Evolutionary conservation across 2,888 invertebrate species (phyloP), one percentile per base, ranked within the genome.

Genomic region (Adelphocoris suturalis): DNA sequence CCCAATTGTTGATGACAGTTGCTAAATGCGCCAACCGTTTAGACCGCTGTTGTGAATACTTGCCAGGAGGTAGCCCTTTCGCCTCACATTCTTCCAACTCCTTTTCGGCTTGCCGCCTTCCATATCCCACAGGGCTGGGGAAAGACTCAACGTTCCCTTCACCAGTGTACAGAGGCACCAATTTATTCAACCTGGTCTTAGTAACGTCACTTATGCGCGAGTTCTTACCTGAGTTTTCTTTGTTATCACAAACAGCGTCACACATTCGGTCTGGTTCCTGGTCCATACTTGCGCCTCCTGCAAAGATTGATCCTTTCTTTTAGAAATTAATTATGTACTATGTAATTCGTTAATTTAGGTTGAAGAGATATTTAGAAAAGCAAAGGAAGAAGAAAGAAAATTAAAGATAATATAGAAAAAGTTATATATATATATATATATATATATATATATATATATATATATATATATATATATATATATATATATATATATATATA

Each of bases 1-100:
- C 98, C 97, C 98, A 98, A 92, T 96, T 96, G 92, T 97, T 98
- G 84, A 98, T 98, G 90, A 96, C 95, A 90, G 96, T 95, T 0
- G 98, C 98, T 28, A 98, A 94, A 0, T 96, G 96, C 0, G 97
- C 97, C 27, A 98, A 94, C 92, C 97, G 94, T 0, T 95, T 95
- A 47, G 95, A 94, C 92, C 92, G 76, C 27, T 81, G 47, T 23
- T 57, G 46, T 1, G 89, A 89, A 47, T 82, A 82, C 46, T 82
- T 89, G 4, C 82, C 28, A 0, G 61, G 47, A 16, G 76, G 19
- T 3, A 37, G 16, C n/a, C 23, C 88, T 61, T 68, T 84, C 4
- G 28, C 52, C 14, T 88, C 78, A 55, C 88, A 88, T 37, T 88
- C 78, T 47, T 47, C 47, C n/a, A 80, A 46, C 52, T 88, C 88